A percentile compares a stretch with the other conserved stretches of the same genome.
These are phyloP conservation scores for Epicampocera succincta DNA, from an alignment of 2,888 invertebrate genomes.

Conservation along the genomic window DNA sequence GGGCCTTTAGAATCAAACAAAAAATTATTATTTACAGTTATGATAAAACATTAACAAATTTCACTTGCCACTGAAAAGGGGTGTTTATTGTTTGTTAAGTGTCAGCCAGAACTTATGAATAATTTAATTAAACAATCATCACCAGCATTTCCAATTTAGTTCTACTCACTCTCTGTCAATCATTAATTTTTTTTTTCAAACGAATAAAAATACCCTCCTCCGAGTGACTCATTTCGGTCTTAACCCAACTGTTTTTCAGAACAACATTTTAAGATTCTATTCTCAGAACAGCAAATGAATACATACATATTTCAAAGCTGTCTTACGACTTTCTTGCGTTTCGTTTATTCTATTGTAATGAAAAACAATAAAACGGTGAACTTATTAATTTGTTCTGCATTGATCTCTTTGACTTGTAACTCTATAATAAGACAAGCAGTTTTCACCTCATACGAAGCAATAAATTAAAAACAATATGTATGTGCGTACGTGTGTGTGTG, in stretches of 20 bases:
- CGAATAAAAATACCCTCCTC: constrained; percentile 11
- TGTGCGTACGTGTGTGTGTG: too few relatives aligned
- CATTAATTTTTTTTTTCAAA: background rate
- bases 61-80: too few relatives aligned
- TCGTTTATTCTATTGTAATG: background rate
- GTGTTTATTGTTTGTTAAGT: background rate
- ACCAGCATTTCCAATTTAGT: constrained; percentile 24
- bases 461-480: constrained; percentile 14
- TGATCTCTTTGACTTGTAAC: constrained; percentile 29
- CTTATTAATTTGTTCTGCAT: constrained; percentile 17
- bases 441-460: constrained; percentile 25
- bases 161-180: constrained; percentile 3
- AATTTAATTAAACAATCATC: constrained; percentile 27
- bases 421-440: constrained; percentile 20
- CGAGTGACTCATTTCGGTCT: constrained; percentile 18
- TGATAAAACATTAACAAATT: too few relatives aligned
- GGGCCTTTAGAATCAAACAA: too few relatives aligned
- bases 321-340: background rate
- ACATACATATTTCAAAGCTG: constrained; percentile 7
- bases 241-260: constrained; percentile 1
- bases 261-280: constrained; percentile 1
- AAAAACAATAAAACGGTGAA: background rate
- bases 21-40: too few relatives aligned
- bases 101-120: background rate
- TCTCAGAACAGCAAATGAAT: constrained; percentile 27